A percentile compares a stretch with the other conserved stretches of the same genome.
Conservation (phyloP, 2,797 vertebrate genomes). For the Varecia variegata region DNA sequence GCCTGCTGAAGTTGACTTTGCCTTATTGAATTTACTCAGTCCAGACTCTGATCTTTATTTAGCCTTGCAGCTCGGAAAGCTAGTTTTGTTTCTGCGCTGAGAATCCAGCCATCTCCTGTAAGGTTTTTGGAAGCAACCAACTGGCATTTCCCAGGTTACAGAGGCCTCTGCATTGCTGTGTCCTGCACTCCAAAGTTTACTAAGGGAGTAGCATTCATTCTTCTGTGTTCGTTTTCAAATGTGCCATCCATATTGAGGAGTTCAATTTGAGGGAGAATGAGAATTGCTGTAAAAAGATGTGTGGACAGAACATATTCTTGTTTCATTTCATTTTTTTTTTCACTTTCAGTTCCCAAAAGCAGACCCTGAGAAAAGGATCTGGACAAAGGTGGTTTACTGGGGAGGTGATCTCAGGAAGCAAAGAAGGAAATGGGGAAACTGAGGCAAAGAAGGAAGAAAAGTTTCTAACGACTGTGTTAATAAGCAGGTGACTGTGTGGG, state of each 20-base stretch:
- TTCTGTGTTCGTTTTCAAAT: conserved; percentile 27
- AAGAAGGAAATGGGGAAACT: conserved; percentile 1
- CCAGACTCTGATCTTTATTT: background rate
- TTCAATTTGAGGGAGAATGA: background rate
- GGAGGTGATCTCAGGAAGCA: background rate
- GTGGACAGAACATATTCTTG: background rate
- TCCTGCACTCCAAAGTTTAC: conserved; percentile 20
- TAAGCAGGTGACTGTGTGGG: background rate
- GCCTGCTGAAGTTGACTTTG: conserved; percentile 7
- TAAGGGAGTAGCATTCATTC: background rate
- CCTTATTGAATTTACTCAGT: conserved; percentile 30
- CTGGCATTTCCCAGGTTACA: background rate
- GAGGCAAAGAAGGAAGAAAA: background rate
- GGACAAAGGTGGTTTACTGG: background rate
- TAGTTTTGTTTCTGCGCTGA: background rate
- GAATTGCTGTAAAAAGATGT: background rate
- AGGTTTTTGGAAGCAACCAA: conserved; percentile 10
- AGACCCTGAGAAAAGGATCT: background rate
- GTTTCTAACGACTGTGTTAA: background rate
- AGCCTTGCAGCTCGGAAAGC: conserved; percentile 17
- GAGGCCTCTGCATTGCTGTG: background rate
- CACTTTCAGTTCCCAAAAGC: conserved; percentile 37
- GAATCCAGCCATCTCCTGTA: background rate
- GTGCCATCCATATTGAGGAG: background rate
- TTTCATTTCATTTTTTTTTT: background rate